These are phyloP conservation scores for Ceratina japonica DNA, from an alignment of 1,140 invertebrate species.

Conservation along the genomic window DNA sequence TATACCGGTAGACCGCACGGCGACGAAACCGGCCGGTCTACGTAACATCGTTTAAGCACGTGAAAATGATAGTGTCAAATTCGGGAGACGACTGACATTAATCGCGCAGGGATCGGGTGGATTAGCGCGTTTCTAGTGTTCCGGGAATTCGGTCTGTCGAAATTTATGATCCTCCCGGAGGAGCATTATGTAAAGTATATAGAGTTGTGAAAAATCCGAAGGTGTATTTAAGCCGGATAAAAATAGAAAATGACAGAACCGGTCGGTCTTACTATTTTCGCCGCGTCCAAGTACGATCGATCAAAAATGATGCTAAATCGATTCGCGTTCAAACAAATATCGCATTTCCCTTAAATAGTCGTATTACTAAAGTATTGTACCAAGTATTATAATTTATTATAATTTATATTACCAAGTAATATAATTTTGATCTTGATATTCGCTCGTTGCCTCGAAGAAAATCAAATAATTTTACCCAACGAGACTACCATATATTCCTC, in stretches of 20 bases:
- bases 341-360: too few species aligned
- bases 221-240: neutral
- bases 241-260: neutral
- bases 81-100: neutral
- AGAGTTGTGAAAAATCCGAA: neutral
- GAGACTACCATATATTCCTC: too few species aligned
- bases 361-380: too few species aligned
- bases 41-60: conserved; percentile 29
- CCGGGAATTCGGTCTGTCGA: neutral
- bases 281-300: too few species aligned
- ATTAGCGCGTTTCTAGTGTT: neutral
- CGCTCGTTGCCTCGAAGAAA: too few species aligned
- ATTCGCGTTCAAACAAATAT: too few species aligned
- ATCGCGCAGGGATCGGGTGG: neutral
- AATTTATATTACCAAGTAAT: too few species aligned
- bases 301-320: too few species aligned
- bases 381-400: too few species aligned
- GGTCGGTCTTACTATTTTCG: neutral
- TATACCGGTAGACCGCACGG: conserved; percentile 43
- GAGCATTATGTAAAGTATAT: neutral
- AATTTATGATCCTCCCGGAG: neutral
- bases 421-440: too few species aligned
- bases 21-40: conserved; percentile 51
- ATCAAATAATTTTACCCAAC: too few species aligned
- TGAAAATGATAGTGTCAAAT: conserved; percentile 1